Base-by-base conservation (phyloP, 2,888 invertebrate genomes). In the Drosophila paracracens region DNA sequence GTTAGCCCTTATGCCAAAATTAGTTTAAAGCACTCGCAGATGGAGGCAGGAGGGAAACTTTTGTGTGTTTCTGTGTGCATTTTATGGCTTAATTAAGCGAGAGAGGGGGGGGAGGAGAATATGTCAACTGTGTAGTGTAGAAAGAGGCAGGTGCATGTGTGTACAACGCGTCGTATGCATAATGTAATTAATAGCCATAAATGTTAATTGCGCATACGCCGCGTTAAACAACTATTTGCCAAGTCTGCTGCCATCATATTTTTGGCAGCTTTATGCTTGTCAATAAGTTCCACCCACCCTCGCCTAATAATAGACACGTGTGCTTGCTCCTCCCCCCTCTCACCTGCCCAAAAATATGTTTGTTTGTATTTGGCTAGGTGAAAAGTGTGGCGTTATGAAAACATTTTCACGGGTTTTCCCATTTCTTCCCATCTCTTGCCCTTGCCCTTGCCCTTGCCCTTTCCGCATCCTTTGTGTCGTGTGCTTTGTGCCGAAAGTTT, bases 191-290 rank as follows among this genome's bases (percentile, higher is more conserved):
- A 87, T 87, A 76, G 74, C 74, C 88, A 88, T 90, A 88, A 87
- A 87, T 90, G 90, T 83, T 87, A 88, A 88, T 83, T 90, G 89
- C 89, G 78, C 89, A 90, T 83, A 88, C 90, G 90, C 81, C 90
- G 68, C 76, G 86, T 88, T 76, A 57, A 64, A 31, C 74, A 79
- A 83, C 79, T 76, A 78, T 78, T 81, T 70, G 54, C 48, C 62
- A n/a, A 62, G 58, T 18, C 43, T 6, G 43, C 21, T 13, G 43
- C 48, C 1, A 10, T 31, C 51, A 53, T 60, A 66, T 64, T 74
- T 52, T 53, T 53, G 50, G 56, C 74, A 70, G 66, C 61, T 70
- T 40, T 38, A 48, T 61, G 72, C 66, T 70, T 86, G 81, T 83
- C 81, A 81, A 82, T 80, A 80, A 60, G 50, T 73, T 70, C 25